These are phyloP conservation scores for Pseudorectes ferrugineus DNA, from an alignment of 2,113 vertebrate species.

Conservation along the genomic window DNA sequence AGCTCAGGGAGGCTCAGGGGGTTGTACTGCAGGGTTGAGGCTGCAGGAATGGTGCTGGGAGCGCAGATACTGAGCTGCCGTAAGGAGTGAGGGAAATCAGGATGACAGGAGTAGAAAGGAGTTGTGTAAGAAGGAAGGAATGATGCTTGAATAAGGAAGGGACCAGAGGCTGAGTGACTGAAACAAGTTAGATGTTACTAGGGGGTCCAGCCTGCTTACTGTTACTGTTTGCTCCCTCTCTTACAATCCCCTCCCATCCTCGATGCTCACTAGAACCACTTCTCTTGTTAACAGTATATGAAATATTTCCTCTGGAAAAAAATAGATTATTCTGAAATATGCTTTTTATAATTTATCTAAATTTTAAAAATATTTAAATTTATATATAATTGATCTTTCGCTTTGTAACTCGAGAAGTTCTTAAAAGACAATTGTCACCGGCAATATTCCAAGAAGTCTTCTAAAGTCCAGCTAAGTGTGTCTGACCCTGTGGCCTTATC, in stretches of 20 bases:
- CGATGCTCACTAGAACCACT: background rate
- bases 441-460: background rate
- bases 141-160: background rate
- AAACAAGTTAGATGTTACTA: background rate
- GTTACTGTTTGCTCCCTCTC: background rate
- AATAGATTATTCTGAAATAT: background rate
- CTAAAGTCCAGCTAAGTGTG: background rate
- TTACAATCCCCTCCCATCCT: background rate
- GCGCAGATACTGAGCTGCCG: background rate
- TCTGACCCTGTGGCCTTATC: background rate
- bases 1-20: background rate
- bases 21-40: background rate
- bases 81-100: background rate
- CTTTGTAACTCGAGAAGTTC: background rate
- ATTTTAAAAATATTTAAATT: background rate
- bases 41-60: background rate
- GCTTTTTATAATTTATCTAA: background rate
- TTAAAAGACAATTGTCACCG: background rate
- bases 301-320: background rate
- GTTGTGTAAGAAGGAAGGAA: background rate
- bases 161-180: background rate
- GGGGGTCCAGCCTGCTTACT: background rate
- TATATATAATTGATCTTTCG: background rate
- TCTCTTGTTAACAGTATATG: background rate
- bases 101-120: background rate